phyloP scores from a whole-genome alignment of 2,113 vertebrate species.

The Phodopus roborovskii region DNA sequence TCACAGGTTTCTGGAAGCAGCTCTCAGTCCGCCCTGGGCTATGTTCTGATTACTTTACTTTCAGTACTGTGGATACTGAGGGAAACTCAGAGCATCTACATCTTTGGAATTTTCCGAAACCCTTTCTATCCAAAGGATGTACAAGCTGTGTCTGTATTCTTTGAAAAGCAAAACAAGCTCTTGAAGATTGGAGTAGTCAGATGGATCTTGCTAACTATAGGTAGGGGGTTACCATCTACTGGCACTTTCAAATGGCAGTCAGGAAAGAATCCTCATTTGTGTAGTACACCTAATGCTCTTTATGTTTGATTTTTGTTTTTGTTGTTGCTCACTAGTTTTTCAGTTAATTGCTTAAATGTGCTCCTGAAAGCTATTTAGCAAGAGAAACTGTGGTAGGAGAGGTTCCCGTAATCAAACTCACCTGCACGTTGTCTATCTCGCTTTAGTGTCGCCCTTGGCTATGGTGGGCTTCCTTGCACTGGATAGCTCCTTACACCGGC shows the following conservation, averaged over 20 bases:
- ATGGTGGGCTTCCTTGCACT: conserved; percentile 96
- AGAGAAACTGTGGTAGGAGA: conserved; percentile 23
- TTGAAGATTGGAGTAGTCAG: conserved; percentile 91
- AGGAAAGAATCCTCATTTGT: not conserved
- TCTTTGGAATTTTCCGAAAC: conserved; percentile 94
- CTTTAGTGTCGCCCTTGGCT: conserved; percentile 95
- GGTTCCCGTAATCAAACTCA: not conserved
- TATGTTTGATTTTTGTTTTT: not conserved
- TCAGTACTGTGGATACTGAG: conserved; percentile 90
- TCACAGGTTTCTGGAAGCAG: conserved; percentile 84
- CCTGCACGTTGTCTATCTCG: conserved; percentile 70
- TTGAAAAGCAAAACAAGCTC: conserved; percentile 91
- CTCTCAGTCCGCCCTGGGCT: conserved; percentile 90
- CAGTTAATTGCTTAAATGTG: conserved; percentile 47
- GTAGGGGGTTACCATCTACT: conserved; percentile 86
- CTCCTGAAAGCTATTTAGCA: conserved; percentile 39
- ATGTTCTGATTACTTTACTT: conserved; percentile 91
- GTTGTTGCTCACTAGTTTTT: not conserved
- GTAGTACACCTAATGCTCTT: not conserved
- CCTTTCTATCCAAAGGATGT: conserved; percentile 95
- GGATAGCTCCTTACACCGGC: conserved; percentile 91
- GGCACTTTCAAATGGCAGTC: not conserved
- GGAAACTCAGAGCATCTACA: conserved; percentile 94
- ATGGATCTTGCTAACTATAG: conserved; percentile 93
- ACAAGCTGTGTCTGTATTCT: conserved; percentile 90